These are phyloP conservation scores for Drosophila meridionalis DNA, from an alignment of 2,888 invertebrate genomes.

Conservation along the genomic window DNA sequence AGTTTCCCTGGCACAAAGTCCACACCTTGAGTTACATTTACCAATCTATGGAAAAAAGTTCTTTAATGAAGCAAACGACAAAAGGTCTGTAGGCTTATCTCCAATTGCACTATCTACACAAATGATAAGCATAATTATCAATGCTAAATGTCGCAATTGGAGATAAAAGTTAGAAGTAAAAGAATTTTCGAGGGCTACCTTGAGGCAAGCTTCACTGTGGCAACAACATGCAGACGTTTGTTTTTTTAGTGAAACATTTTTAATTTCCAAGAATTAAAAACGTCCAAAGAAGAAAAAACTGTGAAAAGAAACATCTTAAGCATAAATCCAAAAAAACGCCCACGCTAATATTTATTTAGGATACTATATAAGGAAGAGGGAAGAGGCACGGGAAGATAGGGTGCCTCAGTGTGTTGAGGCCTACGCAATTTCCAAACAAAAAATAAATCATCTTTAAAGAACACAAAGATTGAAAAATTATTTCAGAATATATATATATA, in stretches of 20 bases:
- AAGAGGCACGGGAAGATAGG: neutral
- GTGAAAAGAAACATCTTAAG: slow-evolving; percentile 10
- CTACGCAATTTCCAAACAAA: slow-evolving; percentile 10
- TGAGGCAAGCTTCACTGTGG: slow-evolving; percentile 6
- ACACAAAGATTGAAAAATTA: neutral
- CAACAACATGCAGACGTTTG: slow-evolving; percentile 4
- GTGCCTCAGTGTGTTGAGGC: neutral
- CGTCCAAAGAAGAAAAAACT: neutral
- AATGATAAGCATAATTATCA: slow-evolving; percentile 29
- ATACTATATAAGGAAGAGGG: neutral
- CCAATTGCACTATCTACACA: slow-evolving; percentile 7
- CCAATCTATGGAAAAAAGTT: neutral
- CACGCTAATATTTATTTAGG: slow-evolving; percentile 25
- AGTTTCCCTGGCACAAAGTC: slow-evolving; percentile 1
- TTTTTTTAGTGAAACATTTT: neutral
- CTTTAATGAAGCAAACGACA: neutral
- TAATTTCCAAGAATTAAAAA: slow-evolving; percentile 11
- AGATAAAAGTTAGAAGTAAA: slow-evolving; percentile 3
- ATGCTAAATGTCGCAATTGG: neutral
- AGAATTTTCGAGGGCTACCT: neutral
- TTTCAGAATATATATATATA: neutral
- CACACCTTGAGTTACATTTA: neutral
- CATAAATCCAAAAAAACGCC: slow-evolving; percentile 11
- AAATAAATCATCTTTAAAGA: slow-evolving; percentile 13
- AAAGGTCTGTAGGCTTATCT: slow-evolving; percentile 17